Base-by-base conservation (phyloP, 1,140 invertebrate genomes). In the Orius insidiosus region DNA sequence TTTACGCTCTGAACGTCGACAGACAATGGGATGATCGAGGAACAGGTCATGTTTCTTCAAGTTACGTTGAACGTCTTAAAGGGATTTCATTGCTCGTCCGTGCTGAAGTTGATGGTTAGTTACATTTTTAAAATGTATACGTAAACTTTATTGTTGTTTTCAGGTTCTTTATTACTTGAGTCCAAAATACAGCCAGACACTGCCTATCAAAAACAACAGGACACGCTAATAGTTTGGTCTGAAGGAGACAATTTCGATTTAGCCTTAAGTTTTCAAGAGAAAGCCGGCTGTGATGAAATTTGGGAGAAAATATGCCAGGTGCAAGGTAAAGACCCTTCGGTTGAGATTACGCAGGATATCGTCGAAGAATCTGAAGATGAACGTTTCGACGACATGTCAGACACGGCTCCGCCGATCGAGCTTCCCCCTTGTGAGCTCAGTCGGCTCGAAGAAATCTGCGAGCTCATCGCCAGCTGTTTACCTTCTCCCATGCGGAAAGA, bases 261-360 rank as follows among this genome's bases (percentile, higher is more conserved):
- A 58, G 96, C 96, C 35, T 68, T 99, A 52, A 97, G 92, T 73
- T 99, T 99, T 71, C 96, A 99, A 75, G 95, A 99, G 67, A 98
- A 97, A 68, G 87, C 84, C 49, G 95, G 96, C 61, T 99, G 96
- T 72, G 93, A 98, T 75, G 95, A 98, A 68, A 97, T 99, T 55
- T 99, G 95, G 95, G 93, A 95, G 56, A 97, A 97, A 68, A 98
- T 99, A 59, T 99, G 96, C 69, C 85, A 95, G 71, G 88, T 95
- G 2, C 94, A 97, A 72, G 93, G 93, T 3, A 96, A 95, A 65
- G 93, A 97, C 71, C 93, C 92, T 7, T 93, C 88, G 35, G 89
- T 96, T 18, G 90, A 96, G 62, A 90, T 97, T 43, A 96, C 92
- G 13, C 90, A 97, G 66, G 94, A 97, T 54, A 85, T 94, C 54